These are phyloP conservation scores for Chrysogorgia sp. DNA, from an alignment of 92 coral and sea anemone genomes.

Conservation along the genomic window DNA sequence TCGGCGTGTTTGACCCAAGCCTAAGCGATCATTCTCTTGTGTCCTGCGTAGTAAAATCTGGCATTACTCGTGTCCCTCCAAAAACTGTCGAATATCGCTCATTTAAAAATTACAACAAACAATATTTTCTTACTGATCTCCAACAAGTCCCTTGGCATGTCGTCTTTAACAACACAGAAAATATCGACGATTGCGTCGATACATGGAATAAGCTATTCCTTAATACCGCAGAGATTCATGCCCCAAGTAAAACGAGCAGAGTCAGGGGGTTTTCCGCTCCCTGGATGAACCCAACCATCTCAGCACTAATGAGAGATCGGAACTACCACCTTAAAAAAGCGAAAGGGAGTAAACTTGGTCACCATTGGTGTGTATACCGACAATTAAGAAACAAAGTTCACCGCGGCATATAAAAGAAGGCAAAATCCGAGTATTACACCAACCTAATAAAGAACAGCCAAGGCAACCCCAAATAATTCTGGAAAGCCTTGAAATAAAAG, in stretches of 20 bases:
- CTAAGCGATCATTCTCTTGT: conserved; percentile 58
- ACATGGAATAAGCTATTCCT: conserved; percentile 61
- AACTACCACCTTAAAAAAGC: conserved; percentile 42
- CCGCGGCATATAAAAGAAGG: conserved; percentile 38
- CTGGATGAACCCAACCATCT: conserved; percentile 39
- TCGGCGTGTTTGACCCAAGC: conserved; percentile 48
- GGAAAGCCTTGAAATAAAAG: conserved; percentile 39
- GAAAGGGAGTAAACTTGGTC: conserved; percentile 9
- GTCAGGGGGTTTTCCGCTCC: conserved; percentile 37
- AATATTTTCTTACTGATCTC: conserved; percentile 49
- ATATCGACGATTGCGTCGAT: conserved; percentile 49
- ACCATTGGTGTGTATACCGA: conserved; percentile 27
- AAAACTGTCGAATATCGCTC: conserved; percentile 56
- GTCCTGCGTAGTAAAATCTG: conserved; percentile 56
- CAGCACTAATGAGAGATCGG: conserved; percentile 37
- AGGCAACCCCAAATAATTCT: conserved; percentile 51
- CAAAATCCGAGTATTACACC: conserved; percentile 39
- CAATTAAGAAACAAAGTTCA: conserved; percentile 50
- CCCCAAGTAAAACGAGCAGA: conserved; percentile 49
- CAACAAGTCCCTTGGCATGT: conserved; percentile 55
- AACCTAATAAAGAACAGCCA: conserved; percentile 43
- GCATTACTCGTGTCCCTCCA: conserved; percentile 42
- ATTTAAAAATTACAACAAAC: conserved; percentile 47
- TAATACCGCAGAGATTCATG: conserved; percentile 51
- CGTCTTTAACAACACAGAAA: conserved; percentile 34